These are phyloP conservation scores for Phylloscopus whistleri DNA, from an alignment of 2,113 vertebrate species.

Conservation along the genomic window DNA sequence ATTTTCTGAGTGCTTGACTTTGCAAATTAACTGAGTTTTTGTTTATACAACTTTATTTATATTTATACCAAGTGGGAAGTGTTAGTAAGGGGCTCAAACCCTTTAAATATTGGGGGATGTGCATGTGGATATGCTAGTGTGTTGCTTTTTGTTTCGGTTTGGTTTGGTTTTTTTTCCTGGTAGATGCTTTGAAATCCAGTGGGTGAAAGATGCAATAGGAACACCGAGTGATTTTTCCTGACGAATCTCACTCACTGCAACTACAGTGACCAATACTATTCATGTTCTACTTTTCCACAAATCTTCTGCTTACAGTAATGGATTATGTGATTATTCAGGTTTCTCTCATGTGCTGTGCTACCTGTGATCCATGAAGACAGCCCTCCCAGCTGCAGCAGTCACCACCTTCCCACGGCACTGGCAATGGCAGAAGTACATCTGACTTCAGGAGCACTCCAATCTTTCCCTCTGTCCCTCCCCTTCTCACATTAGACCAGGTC, in stretches of 20 bases:
- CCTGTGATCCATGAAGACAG: background rate
- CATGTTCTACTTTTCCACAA: background rate
- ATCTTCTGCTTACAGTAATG: background rate
- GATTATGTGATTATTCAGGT: background rate
- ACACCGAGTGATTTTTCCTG: background rate
- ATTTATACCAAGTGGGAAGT: background rate
- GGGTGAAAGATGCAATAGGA: background rate
- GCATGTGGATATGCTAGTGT: too few relatives aligned
- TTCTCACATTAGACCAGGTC: background rate
- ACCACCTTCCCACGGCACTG: background rate
- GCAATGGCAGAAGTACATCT: background rate
- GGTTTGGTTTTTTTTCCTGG: background rate
- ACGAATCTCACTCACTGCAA: background rate
- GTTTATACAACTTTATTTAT: background rate
- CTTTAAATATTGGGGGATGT: background rate
- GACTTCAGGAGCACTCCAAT: background rate
- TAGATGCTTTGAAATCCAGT: background rate
- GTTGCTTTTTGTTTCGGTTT: background rate
- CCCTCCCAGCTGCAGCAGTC: background rate
- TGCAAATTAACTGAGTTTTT: background rate
- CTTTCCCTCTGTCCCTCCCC: background rate
- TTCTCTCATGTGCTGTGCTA: background rate
- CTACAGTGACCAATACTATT: background rate
- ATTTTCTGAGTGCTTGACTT: background rate
- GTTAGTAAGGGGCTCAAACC: background rate